A percentile compares a stretch with the other conserved stretches of the same genome.
Evolutionary conservation across 2,797 vertebrate genomes (phyloP).

Genomic region (Alfaro cultratus): DNA sequence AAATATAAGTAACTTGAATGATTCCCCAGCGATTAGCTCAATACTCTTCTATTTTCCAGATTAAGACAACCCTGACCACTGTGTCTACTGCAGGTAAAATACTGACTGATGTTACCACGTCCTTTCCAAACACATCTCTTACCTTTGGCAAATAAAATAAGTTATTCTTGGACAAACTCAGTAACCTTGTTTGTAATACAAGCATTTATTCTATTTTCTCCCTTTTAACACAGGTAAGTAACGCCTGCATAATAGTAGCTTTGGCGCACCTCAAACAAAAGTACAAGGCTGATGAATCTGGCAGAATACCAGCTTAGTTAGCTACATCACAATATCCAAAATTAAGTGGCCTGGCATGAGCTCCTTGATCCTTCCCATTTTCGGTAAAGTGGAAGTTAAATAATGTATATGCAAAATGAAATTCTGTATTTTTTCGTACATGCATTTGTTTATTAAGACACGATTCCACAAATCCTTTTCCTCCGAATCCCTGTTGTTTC

Average conservation of each 20-base stretch:
- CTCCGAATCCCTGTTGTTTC: slow-evolving; percentile 15
- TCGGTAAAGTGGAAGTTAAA: slow-evolving; percentile 1
- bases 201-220: not conserved
- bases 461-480: slow-evolving; percentile 19
- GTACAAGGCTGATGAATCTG: not conserved
- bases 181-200: not conserved
- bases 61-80: not conserved
- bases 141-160: not conserved
- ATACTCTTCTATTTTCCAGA: not conserved
- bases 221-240: not conserved
- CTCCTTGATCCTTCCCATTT: not conserved
- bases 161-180: not conserved
- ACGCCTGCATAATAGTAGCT: not conserved
- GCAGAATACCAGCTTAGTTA: not conserved
- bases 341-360: not conserved
- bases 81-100: not conserved
- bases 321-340: not conserved
- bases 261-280: not conserved
- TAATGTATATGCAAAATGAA: not conserved
- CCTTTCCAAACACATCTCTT: not conserved
- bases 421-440: slow-evolving; percentile 13
- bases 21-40: not conserved
- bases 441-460: slow-evolving; percentile 19
- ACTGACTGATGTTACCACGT: not conserved
- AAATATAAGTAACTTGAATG: not conserved